These are phyloP conservation scores for Lymantria dispar DNA, from an alignment of 2,888 invertebrate genomes.

Conservation along the genomic window DNA sequence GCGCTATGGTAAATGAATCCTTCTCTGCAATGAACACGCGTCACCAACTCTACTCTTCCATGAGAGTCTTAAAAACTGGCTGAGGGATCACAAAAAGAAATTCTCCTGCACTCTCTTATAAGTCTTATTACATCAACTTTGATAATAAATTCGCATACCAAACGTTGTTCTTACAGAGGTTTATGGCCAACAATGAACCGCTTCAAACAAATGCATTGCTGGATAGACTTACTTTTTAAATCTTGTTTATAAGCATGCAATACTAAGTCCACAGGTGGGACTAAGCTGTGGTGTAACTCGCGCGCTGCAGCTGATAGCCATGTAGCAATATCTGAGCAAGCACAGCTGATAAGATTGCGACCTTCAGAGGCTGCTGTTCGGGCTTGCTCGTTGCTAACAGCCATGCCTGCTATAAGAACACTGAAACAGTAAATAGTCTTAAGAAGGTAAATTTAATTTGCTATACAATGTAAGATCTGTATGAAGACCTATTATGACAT, in stretches of 20 bases:
- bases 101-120: background rate
- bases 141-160: background rate
- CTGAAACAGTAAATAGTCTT: conserved; percentile 36
- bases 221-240: conserved; percentile 53
- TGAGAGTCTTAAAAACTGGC: too few relatives aligned
- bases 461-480: too few relatives aligned
- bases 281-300: conserved; percentile 65
- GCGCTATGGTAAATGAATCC: too few relatives aligned
- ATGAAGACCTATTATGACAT: too few relatives aligned
- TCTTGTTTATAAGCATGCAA: conserved; percentile 67
- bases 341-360: conserved; percentile 61
- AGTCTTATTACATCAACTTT: background rate
- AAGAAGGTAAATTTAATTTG: too few relatives aligned
- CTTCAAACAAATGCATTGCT: background rate
- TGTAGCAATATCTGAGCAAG: conserved; percentile 63
- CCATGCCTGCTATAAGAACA: conserved; percentile 67
- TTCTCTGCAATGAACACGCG: too few relatives aligned
- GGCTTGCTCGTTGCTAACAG: conserved; percentile 70
- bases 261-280: conserved; percentile 68
- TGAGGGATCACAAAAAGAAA: too few relatives aligned
- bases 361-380: conserved; percentile 52
- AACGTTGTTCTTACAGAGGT: background rate
- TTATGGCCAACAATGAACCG: background rate
- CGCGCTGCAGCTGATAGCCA: conserved; percentile 67
- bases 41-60: too few relatives aligned